A percentile compares a stretch with the other conserved stretches of the same genome.
Conservation (phyloP, 2,797 vertebrate species). For the Crenichthys baileyi region DNA sequence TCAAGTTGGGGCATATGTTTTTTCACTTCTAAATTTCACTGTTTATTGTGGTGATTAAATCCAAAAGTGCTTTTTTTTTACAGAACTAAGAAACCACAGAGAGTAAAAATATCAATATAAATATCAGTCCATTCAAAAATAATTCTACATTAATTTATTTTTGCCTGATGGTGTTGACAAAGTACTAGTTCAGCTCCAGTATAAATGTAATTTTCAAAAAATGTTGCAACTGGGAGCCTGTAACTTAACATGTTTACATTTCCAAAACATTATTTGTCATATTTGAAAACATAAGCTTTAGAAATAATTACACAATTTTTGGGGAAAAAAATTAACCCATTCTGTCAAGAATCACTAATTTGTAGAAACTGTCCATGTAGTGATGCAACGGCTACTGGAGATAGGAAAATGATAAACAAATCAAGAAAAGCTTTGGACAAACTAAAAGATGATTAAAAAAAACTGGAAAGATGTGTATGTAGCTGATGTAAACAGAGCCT, state of each 20-base stretch:
- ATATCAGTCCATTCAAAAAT: background rate
- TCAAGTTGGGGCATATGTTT: background rate
- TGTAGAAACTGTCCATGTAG: too few relatives aligned
- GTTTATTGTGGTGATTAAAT: background rate
- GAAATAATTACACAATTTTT: background rate
- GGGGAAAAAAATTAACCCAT: background rate
- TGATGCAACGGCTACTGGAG: too few relatives aligned
- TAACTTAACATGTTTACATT: background rate
- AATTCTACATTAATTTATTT: background rate
- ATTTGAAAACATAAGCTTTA: conserved; percentile 3
- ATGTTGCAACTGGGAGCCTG: background rate
- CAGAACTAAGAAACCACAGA: background rate
- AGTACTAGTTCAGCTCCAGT: background rate
- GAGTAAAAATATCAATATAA: background rate
- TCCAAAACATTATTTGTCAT: background rate
- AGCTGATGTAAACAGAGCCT: too few relatives aligned
- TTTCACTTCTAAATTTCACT: background rate
- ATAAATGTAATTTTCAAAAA: background rate
- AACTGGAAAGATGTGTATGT: too few relatives aligned
- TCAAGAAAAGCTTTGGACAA: too few relatives aligned
- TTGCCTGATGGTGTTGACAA: background rate
- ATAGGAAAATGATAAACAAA: too few relatives aligned
- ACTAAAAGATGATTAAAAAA: too few relatives aligned
- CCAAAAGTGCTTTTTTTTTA: too few relatives aligned
- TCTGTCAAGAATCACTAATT: background rate